Evolutionary conservation across 1,140 invertebrate genomes (phyloP), one percentile per base, ranked within the genome.

Genomic region (Akabosia matsudoensis): DNA sequence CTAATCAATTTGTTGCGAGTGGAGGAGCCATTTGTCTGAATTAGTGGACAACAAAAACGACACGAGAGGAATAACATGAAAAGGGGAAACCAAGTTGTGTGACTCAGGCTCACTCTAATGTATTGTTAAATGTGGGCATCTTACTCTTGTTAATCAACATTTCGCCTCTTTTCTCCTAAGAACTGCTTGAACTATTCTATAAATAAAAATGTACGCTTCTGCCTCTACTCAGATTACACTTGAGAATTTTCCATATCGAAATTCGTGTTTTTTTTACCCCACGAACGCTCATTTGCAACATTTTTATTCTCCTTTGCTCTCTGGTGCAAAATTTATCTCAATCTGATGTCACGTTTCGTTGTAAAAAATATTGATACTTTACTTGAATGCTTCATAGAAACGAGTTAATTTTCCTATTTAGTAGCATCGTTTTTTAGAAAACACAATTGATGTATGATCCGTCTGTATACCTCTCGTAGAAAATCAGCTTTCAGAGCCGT

Each of bases 11-110:
- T 81, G 72, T 73, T 76, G 26, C 26, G 56, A 72, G 78, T 54
- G 74, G 24, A 78, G 75, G 80, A 79, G 78, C 78, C 80, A 81
- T 81, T 81, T 79, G 79, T 81, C 75, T 81, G 79, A 81, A 79
- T 81, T 81, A 81, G 80, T 81, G 80, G 78, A 81, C 80, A 79
- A 70, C 70, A 51, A 28, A 72, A 51, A 67, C 61, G 61, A 67
- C 61, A 67, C 10, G 61, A 22, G n/a, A n/a, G n/a, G n/a, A n/a
- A 31, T 30, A 67, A 67, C 28, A 31, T 16, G 34, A 74, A 51
- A 51, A 74, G 16, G 73, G 61, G 61, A n/a, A 67, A 67, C 61
- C 31, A 30, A 28, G 61, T 30, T 30, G 61, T n/a, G n/a, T 67
- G 61, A 67, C 61, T 67, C 61, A 67, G 61, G 61, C 24, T n/a